Evolutionary conservation across 2,797 vertebrate genomes (phyloP), one percentile per base, ranked within the genome.

Genomic region (Furcifer pardalis): DNA sequence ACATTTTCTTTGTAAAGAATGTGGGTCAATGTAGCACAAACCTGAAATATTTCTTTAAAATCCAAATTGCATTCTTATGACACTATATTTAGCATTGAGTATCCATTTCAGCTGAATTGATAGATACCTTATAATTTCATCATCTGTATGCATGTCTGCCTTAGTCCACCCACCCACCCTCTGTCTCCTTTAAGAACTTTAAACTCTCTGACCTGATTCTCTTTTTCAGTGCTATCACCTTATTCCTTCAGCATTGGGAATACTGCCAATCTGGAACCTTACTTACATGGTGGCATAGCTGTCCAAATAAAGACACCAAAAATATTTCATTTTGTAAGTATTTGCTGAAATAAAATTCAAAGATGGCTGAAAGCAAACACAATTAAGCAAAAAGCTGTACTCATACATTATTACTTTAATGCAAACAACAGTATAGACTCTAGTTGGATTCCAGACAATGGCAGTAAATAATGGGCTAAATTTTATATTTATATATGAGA

Each of bases 231-330:
- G 90, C 90, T 98, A 80, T 98, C 98, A 84, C 97, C 98, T 32
- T 96, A 98, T 92, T 99, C 97, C 93, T 99, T 99, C 95, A 94
- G 97, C 90, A 97, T 99, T 93, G 97, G 97, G 62, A 96, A 99
- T 92, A 99, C 98, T 1, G 97, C 97, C n/a, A 91, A 95, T 15
- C 95, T 98, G 91, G 97, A 97, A 86, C 95, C 97, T 76, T 99
- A 99, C 91, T 94, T 97, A 90, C 98, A 99, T 2, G 98, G 99
- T 88, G 99, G 99, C 56, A 98, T 98, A 94, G 97, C 98, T 93
- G 93, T 97, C 72, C 96, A 97, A 92, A 93, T 99, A 94, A 99
- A 99, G 96, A 97, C 93, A 0, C 96, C 98, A 2, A 97, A 97
- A 92, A 97, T 94, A 19, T 98, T 96, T 94, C 96, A 72, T 92